Conservation (phyloP, 2,113 vertebrate genomes). For the Colinus virginianus region DNA sequence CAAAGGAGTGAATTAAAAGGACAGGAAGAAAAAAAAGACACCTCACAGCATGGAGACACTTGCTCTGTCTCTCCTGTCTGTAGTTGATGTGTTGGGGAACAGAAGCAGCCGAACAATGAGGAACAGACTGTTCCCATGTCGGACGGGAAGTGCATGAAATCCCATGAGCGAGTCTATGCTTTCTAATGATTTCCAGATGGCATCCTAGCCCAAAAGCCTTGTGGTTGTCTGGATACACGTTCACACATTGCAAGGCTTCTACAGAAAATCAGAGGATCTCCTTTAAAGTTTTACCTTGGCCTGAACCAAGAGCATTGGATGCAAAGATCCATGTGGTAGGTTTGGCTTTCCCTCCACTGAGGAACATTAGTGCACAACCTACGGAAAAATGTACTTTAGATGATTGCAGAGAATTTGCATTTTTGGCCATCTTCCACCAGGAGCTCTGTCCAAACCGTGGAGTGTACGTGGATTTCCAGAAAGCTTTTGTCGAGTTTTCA, state of each 20-base stretch:
- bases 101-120: slow-evolving; percentile 11
- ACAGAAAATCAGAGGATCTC: background rate
- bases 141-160: slow-evolving; percentile 35
- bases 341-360: slow-evolving; percentile 8
- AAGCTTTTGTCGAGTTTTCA: background rate
- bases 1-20: background rate
- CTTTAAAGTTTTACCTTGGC: slow-evolving; percentile 12
- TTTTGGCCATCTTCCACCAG: background rate
- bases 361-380: background rate
- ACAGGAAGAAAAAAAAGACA: background rate
- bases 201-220: background rate
- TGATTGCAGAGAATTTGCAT: background rate
- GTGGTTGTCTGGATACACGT: background rate
- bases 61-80: background rate
- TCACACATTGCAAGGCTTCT: background rate
- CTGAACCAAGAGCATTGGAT: background rate
- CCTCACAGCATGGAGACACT: background rate
- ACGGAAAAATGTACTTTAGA: background rate
- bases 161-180: slow-evolving; percentile 9
- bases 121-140: slow-evolving; percentile 36
- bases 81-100: background rate
- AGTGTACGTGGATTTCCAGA: background rate
- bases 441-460: background rate
- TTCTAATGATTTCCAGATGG: slow-evolving; percentile 45
- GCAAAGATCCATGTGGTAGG: slow-evolving; percentile 6